Evolutionary conservation across 2,888 invertebrate genomes (phyloP).

Genomic region (Platycheirus albimanus): DNA sequence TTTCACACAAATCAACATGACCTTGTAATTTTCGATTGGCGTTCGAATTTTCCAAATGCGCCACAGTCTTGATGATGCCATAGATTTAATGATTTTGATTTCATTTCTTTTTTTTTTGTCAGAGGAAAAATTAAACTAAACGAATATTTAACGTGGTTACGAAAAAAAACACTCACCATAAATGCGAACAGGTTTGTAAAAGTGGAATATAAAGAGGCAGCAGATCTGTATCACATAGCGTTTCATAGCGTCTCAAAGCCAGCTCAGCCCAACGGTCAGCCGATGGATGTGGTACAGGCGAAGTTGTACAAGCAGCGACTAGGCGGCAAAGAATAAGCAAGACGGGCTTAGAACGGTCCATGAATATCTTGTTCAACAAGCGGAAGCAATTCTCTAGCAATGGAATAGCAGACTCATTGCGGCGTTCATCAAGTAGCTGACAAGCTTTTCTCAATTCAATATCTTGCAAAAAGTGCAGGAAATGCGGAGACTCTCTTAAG

Average conservation of each 20-base stretch:
- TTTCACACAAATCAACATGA: not conserved
- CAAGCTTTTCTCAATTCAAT: slow-evolving; percentile 86
- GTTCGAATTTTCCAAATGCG: not conserved
- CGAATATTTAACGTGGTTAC: not conserved
- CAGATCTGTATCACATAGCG: slow-evolving; percentile 88
- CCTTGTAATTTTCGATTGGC: not conserved
- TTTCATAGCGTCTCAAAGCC: slow-evolving; percentile 88
- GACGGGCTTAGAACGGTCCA: slow-evolving; percentile 88
- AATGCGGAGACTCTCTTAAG: slow-evolving; percentile 85
- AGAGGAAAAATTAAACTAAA: too few species aligned
- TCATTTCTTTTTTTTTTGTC: too few species aligned
- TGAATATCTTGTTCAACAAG: slow-evolving; percentile 85
- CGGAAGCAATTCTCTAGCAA: slow-evolving; percentile 88
- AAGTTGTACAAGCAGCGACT: slow-evolving; percentile 84
- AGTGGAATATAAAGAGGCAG: slow-evolving; percentile 88
- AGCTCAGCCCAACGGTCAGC: slow-evolving; percentile 88
- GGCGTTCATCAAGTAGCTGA: slow-evolving; percentile 84
- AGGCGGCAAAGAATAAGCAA: slow-evolving; percentile 87
- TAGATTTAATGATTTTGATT: too few species aligned
- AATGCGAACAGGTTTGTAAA: slow-evolving; percentile 86
- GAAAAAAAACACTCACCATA: slow-evolving; percentile 84
- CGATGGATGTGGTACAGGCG: slow-evolving; percentile 84
- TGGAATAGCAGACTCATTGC: slow-evolving; percentile 85
- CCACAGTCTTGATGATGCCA: not conserved
- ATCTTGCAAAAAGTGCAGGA: slow-evolving; percentile 87